Evolutionary conservation across 2,888 invertebrate species (phyloP), one percentile per base, ranked within the genome.

Genomic region (Ectemnius cavifrons): DNA sequence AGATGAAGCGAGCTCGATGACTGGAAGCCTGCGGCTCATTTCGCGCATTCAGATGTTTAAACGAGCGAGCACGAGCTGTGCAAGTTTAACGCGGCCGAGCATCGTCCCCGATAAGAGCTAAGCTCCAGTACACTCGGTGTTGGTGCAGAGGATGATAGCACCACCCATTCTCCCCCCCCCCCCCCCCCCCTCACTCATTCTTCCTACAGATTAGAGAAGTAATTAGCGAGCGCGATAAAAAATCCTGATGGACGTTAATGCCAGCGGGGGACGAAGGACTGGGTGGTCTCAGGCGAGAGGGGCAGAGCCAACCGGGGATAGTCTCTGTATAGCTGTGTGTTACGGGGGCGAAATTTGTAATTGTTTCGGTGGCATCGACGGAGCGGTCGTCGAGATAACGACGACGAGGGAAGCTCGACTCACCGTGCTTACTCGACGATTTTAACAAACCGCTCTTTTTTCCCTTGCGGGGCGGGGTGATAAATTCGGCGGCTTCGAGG

Each of bases 401-500:
- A 73, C 27, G 28, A 14, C 52, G 52, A 11, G 52, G 47, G 47
- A 23, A 47, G 47, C 47, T n/a, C 52, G 16, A 23, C 23, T 23
- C 23, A 23, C 23, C n/a, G 52, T 62, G 73, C 73, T 77, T 70
- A 76, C 68, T 75, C 76, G 59, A 61, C 75, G 70, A 68, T 75
- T 73, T 62, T 69, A 65, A 63, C 67, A 66, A 67, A 58, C 60
- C 58, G 52, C 62, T 73, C 75, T 66, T 71, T 77, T 65, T 52
- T 18, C 13, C 59, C 60, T 23, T 45, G 16, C 63, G 68, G 67
- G 77, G 45, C 49, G 18, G 66, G 68, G 71, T 80, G 73, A 72
- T 79, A 79, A 79, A 78, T 78, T 80, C 80, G 78, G 68, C 62
- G 72, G 66, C 63, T 79, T 75, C 70, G 70, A 60, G 78, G 74